phyloP scores from a whole-genome alignment of 2,797 vertebrate species.

The Emys orbicularis region DNA sequence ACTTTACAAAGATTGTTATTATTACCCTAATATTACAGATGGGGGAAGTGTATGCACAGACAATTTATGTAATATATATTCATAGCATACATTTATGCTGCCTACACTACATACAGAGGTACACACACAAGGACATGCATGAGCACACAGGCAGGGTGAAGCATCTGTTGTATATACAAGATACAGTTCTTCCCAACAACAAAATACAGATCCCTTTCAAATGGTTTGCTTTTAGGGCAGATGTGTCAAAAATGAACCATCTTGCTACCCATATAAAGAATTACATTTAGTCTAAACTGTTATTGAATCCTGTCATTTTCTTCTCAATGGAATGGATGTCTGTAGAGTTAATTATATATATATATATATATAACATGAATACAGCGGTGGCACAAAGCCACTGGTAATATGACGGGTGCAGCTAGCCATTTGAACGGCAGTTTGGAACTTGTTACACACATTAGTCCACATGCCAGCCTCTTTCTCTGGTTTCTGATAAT shows the following conservation, averaged over 20 bases:
- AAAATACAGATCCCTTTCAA: constrained; percentile 16
- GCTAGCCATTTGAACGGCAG: neutral
- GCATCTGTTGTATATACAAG: neutral
- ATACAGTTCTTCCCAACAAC: neutral
- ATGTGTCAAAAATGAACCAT: neutral
- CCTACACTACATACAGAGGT: neutral
- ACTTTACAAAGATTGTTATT: neutral
- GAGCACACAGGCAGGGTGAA: neutral
- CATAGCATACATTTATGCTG: neutral
- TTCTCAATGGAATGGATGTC: neutral
- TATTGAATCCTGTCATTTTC: neutral
- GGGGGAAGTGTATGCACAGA: neutral
- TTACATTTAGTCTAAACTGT: neutral
- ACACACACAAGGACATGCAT: neutral
- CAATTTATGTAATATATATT: neutral
- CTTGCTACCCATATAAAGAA: neutral
- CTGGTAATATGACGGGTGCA: neutral
- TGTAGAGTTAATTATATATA: neutral
- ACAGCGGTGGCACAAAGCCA: neutral
- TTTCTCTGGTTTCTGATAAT: neutral
- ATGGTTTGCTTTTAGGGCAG: constrained; percentile 6
- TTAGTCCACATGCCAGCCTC: neutral
- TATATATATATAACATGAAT: neutral
- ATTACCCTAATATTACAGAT: neutral
- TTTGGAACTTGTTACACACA: neutral